Conservation (phyloP, 2,113 vertebrate genomes). For the Trinectes maculatus region DNA sequence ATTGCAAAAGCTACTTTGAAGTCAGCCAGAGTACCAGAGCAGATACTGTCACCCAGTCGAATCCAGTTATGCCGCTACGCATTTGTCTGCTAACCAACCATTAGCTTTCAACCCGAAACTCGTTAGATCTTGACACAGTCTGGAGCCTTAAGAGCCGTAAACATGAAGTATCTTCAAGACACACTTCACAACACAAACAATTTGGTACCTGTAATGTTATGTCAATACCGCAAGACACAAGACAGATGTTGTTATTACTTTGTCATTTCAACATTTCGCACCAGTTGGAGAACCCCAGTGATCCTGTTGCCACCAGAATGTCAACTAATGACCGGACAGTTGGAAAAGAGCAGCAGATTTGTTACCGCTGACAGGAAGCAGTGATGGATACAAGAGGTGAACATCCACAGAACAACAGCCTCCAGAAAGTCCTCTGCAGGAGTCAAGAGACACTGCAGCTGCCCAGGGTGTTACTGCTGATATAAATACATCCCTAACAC, state of each 20-base stretch:
- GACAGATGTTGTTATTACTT: conserved; percentile 98
- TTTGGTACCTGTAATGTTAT: conserved; percentile 90
- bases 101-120: conserved; percentile 72
- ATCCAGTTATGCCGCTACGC: conserved; percentile 32
- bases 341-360: conserved; percentile 76
- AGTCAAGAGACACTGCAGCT: conserved; percentile 19
- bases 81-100: conserved; percentile 57
- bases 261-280: conserved; percentile 89
- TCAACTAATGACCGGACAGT: conserved; percentile 76
- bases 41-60: conserved; percentile 8
- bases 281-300: conserved; percentile 85
- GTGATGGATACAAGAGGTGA: conserved; percentile 76
- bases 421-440: conserved; percentile 37
- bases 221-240: conserved; percentile 94
- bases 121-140: conserved; percentile 74
- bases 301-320: conserved; percentile 82
- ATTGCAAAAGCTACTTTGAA: neutral
- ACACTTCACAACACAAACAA: conserved; percentile 95
- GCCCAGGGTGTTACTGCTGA: conserved; percentile 15
- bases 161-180: conserved; percentile 87
- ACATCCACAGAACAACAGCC: conserved; percentile 44
- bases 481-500: neutral
- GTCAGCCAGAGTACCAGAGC: neutral
- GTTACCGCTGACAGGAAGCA: conserved; percentile 75
- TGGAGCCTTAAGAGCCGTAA: conserved; percentile 78